phyloP scores from a whole-genome alignment of 2,113 vertebrate species.

The Sylvilagus bachmani region DNA sequence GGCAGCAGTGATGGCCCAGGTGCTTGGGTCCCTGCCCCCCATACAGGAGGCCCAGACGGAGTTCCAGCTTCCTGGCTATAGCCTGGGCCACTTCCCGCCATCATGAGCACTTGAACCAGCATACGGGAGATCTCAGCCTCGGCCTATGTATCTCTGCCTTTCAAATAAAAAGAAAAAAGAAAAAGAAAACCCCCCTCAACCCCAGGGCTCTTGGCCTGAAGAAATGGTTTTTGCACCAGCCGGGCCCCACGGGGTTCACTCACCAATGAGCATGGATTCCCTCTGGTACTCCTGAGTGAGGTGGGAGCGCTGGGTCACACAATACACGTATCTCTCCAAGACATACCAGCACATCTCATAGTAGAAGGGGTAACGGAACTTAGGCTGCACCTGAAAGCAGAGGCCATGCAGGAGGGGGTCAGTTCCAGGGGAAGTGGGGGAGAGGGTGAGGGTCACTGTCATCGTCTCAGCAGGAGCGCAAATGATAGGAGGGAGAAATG shows the following conservation, averaged over 20 bases:
- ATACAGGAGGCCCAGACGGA: too few species aligned
- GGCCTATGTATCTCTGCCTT: too few species aligned
- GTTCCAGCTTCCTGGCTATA: too few species aligned
- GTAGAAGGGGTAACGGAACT: conserved; percentile 99
- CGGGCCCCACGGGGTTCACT: conserved; percentile 73
- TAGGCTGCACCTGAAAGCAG: conserved; percentile 93
- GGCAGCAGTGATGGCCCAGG: too few species aligned
- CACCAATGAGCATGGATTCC: conserved; percentile 92
- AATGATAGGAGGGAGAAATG: conserved; percentile 56
- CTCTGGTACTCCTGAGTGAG: conserved; percentile 92
- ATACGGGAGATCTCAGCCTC: too few species aligned
- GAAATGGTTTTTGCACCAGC: not conserved
- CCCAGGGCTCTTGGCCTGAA: not conserved
- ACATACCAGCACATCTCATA: conserved; percentile 99
- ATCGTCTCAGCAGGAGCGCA: conserved; percentile 83
- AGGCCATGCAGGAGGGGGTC: conserved; percentile 45
- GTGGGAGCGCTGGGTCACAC: conserved; percentile 95
- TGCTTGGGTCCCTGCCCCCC: too few species aligned
- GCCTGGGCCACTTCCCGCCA: too few species aligned
- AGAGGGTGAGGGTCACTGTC: conserved; percentile 63
- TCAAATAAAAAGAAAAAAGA: too few species aligned
- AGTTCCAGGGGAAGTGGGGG: conserved; percentile 37
- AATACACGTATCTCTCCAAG: conserved; percentile 96
- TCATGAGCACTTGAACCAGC: too few species aligned
- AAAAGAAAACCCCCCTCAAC: not conserved